phyloP scores from a whole-genome alignment of 2,888 invertebrate species.

The Cerastis rubricosa region DNA sequence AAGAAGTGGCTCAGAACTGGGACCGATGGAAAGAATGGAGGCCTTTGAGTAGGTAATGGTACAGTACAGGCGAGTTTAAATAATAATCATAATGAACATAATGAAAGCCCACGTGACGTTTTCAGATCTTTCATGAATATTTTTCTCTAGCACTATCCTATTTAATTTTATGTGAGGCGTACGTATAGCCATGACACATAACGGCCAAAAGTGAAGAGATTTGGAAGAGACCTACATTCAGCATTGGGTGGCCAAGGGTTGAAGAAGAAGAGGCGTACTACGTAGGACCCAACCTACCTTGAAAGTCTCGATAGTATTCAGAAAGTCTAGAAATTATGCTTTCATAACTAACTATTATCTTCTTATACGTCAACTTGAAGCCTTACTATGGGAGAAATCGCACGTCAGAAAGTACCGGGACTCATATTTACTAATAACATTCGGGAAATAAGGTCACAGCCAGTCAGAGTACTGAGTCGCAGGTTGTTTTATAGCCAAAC shows the following conservation, averaged over 20 bases:
- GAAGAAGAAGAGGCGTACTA: no score
- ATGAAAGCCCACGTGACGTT: not conserved
- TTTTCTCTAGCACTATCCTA: not conserved
- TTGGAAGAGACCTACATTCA: no score
- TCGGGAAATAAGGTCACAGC: conserved; percentile 14
- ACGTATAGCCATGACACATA: no score
- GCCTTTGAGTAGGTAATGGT: not conserved
- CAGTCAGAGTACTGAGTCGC: not conserved
- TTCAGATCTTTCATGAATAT: not conserved
- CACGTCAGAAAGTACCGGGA: not conserved
- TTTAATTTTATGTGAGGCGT: not conserved
- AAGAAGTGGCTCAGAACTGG: not conserved
- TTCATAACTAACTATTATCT: not conserved
- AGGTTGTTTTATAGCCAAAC: conserved; percentile 5
- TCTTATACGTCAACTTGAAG: not conserved
- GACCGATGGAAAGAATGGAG: not conserved
- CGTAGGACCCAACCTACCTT: not conserved
- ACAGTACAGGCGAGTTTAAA: not conserved
- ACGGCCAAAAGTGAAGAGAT: no score
- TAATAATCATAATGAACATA: not conserved
- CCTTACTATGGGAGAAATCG: conserved; percentile 11
- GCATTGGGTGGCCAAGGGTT: no score
- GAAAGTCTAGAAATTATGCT: not conserved
- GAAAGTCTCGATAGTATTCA: not conserved
- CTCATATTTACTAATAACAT: conserved; percentile 23